phyloP scores from a whole-genome alignment of 2,113 vertebrate species.

The Lepus americanus region DNA sequence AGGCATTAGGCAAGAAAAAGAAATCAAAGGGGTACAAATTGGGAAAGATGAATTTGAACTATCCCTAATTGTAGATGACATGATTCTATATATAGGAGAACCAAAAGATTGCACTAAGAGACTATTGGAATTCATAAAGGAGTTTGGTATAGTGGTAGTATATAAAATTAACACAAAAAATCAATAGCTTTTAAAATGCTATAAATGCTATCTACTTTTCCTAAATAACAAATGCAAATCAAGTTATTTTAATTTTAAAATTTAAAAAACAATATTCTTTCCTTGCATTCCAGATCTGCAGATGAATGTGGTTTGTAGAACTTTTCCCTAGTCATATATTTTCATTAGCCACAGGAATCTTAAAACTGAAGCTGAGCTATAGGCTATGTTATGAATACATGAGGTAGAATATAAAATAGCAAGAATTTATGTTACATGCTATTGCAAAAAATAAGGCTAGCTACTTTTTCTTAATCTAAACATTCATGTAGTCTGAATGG shows the following conservation, averaged over 20 bases:
- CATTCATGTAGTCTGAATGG: background rate
- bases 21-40: too few relatives aligned
- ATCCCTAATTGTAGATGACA: too few relatives aligned
- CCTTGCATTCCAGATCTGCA: background rate
- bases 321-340: constrained; percentile 49
- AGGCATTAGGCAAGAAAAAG: too few relatives aligned
- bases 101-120: too few relatives aligned
- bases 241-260: constrained; percentile 58
- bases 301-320: constrained; percentile 48
- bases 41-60: too few relatives aligned
- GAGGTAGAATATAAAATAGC: constrained; percentile 70
- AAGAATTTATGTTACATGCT: constrained; percentile 47
- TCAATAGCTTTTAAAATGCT: too few relatives aligned
- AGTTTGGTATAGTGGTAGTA: too few relatives aligned
- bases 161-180: too few relatives aligned
- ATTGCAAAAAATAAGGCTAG: constrained; percentile 38
- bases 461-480: constrained; percentile 33
- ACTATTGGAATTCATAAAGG: too few relatives aligned
- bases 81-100: too few relatives aligned
- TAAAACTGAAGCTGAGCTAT: constrained; percentile 59
- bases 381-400: constrained; percentile 73
- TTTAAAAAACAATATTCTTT: background rate
- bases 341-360: constrained; percentile 13
- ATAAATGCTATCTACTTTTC: background rate
- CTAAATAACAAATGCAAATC: background rate